These are phyloP conservation scores for Ceyx margarethae DNA, from an alignment of 2,113 vertebrate species.

Conservation along the genomic window DNA sequence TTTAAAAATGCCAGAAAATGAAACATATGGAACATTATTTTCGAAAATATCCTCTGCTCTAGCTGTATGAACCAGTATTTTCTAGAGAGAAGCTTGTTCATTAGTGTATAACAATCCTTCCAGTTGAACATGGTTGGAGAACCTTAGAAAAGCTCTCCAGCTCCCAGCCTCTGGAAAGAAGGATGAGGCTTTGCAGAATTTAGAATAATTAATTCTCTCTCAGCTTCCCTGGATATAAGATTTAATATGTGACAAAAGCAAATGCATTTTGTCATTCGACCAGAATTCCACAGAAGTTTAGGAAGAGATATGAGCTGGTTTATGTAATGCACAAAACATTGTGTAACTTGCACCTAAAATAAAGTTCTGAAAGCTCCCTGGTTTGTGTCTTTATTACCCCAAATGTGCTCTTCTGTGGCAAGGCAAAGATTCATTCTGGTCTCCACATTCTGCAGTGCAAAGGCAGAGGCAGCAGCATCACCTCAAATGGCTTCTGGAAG, in stretches of 20 bases:
- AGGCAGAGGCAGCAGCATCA: background rate
- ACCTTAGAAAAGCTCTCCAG: background rate
- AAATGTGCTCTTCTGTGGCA: background rate
- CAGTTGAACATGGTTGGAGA: background rate
- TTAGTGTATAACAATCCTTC: background rate
- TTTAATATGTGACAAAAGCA: background rate
- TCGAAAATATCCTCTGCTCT: background rate
- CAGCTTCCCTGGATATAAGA: background rate
- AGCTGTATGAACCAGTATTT: background rate
- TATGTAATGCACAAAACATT: background rate
- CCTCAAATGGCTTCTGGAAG: background rate
- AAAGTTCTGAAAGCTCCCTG: background rate
- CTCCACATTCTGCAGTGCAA: background rate
- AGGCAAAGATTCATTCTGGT: background rate
- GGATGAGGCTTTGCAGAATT: background rate
- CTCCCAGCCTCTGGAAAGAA: background rate
- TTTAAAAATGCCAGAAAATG: background rate
- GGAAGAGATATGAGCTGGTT: background rate
- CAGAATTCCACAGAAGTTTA: background rate
- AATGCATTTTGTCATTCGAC: background rate
- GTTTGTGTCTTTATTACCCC: background rate
- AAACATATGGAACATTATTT: background rate
- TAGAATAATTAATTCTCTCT: background rate
- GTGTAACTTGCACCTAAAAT: background rate
- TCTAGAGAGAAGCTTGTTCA: background rate